Evolutionary conservation across 2,113 vertebrate species (phyloP).

Genomic region (Clarias gariepinus): DNA sequence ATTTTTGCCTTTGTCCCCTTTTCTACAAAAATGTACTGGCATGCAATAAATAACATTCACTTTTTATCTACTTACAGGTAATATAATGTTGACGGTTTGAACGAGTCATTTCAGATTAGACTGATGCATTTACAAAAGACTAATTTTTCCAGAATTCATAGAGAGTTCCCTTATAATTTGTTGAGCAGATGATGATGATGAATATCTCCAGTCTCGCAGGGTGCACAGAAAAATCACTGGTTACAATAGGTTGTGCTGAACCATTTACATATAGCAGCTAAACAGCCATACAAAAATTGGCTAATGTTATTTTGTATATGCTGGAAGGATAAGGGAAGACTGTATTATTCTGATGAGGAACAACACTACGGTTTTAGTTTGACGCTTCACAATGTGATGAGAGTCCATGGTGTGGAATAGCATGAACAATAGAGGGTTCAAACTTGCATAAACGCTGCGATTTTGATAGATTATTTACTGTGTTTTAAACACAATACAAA

Average conservation of each 20-base stretch:
- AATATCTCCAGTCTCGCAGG: background rate
- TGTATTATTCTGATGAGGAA: constrained; percentile 50
- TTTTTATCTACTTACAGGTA: constrained; percentile 40
- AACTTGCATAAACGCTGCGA: background rate
- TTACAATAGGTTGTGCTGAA: background rate
- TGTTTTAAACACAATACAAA: background rate
- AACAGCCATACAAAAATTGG: background rate
- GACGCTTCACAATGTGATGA: constrained; percentile 43
- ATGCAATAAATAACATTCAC: constrained; percentile 41
- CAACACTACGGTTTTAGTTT: constrained; percentile 53
- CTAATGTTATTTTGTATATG: background rate
- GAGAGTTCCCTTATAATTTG: background rate
- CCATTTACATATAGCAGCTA: background rate
- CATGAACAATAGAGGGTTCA: background rate
- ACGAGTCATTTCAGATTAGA: constrained; percentile 18
- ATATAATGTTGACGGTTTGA: constrained; percentile 30
- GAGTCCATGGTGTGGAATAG: background rate
- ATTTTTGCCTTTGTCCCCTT: constrained; percentile 32
- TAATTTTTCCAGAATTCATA: constrained; percentile 30
- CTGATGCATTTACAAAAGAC: constrained; percentile 24
- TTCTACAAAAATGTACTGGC: constrained; percentile 26
- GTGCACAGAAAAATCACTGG: background rate
- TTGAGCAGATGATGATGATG: background rate
- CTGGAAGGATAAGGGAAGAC: constrained; percentile 49
- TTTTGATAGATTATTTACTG: background rate